Evolutionary conservation across 2,113 vertebrate species (phyloP), one percentile per base, ranked within the genome.

Genomic region (Procavia capensis): DNA sequence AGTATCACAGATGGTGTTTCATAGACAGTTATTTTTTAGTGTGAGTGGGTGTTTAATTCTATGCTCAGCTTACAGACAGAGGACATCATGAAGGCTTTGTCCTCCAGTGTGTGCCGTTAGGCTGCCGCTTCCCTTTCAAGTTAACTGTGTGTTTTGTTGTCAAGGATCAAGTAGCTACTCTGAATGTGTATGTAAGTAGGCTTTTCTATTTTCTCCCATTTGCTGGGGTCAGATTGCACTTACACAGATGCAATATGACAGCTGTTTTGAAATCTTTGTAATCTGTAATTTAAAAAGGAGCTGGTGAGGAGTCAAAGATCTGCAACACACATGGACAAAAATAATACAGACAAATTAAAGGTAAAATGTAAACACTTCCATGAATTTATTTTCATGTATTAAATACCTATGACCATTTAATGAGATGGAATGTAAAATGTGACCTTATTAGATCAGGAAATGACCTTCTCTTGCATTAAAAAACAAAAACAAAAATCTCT

Each of bases 91-190:
- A 97, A 76, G 89, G 94, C 90, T 98, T 97, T 98, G 91, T 97
- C 95, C 95, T 97, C 96, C 95, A 97, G 80, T 81, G 61, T 85
- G 36, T 45, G 13, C 66, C 92, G 39, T 64, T 96, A 92, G 83
- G 57, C 97, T 74, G 7, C 68, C 47, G 95, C 88, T 96, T 98
- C 89, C 90, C 95, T 98, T 97, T 97, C 95, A 95, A 97, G 94
- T 91, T 98, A 98, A 98, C 98, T 97, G 45, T 31, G 27, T 96
- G 88, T 97, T 98, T 98, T 85, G 92, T 97, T 98, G 97, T 98
- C 92, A 93, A 39, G 94, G 41, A 97, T 97, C 96, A 98, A 98
- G 97, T 97, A 88, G 90, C 97, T 95, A 29, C 59, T 92, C 80
- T 45, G 57, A 96, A 85, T 78, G 43, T 89, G 70, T 94, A 86